These are phyloP conservation scores for Lineus longissimus DNA, from an alignment of 1,140 invertebrate species.

Conservation along the genomic window DNA sequence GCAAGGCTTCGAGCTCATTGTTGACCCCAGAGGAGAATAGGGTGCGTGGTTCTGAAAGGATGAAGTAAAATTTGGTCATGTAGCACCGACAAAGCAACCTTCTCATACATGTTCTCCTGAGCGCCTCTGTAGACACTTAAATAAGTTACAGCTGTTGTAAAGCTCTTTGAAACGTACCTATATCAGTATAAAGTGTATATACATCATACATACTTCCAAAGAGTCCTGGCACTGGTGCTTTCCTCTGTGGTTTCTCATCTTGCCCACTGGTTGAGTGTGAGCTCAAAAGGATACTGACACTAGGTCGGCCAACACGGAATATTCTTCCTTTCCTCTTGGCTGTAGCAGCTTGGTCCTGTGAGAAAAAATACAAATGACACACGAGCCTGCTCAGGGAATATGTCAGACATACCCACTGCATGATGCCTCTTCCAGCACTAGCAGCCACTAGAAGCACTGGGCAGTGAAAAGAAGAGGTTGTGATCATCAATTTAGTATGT, in stretches of 20 bases:
- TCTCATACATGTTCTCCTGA: too few species aligned
- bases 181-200: not conserved
- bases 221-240: not conserved
- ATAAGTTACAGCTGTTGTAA: slow-evolving; percentile 1
- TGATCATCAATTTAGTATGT: too few species aligned
- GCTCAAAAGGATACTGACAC: slow-evolving; percentile 38
- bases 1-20: too few species aligned
- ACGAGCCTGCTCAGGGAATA: not conserved
- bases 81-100: too few species aligned
- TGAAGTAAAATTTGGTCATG: too few species aligned
- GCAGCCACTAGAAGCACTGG: not conserved
- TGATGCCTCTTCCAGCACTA: not conserved
- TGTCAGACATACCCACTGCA: not conserved
- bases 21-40: too few species aligned
- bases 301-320: slow-evolving; percentile 19
- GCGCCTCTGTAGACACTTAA: slow-evolving; percentile 12
- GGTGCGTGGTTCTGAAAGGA: too few species aligned
- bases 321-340: slow-evolving; percentile 32
- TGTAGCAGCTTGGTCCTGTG: slow-evolving; percentile 32
- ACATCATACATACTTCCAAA: slow-evolving; percentile 3
- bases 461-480: too few species aligned
- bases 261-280: not conserved
- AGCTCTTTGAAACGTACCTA: not conserved
- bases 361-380: slow-evolving; percentile 6
- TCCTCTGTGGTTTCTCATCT: not conserved